A percentile compares a stretch with the other conserved stretches of the same genome.
phyloP scores from a whole-genome alignment of 2,888 invertebrate species.

The Phrixothrix hirtus region DNA sequence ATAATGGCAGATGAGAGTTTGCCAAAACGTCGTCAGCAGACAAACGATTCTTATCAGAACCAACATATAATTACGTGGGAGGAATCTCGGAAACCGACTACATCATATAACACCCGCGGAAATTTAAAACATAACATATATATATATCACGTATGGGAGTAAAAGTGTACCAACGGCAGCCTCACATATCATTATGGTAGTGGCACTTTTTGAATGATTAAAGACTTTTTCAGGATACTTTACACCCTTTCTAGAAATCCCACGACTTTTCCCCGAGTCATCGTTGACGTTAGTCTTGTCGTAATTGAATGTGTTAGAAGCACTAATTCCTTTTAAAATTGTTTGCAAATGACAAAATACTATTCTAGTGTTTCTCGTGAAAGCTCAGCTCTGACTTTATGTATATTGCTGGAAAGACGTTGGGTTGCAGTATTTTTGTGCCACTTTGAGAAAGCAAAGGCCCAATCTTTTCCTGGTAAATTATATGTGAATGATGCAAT shows the following conservation, averaged over 20 bases:
- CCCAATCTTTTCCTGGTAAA: slow-evolving; percentile 34
- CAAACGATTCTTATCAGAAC: no score
- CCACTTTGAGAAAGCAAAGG: slow-evolving; percentile 28
- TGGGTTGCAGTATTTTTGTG: slow-evolving; percentile 31
- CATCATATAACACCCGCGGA: no score
- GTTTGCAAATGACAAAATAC: slow-evolving; percentile 13
- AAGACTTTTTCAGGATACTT: slow-evolving; percentile 35
- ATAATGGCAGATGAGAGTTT: no score
- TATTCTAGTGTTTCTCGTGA: slow-evolving; percentile 1
- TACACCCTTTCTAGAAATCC: slow-evolving; percentile 15
- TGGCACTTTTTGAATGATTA: no score
- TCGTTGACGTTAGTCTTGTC: slow-evolving; percentile 41
- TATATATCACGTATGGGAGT: slow-evolving; percentile 40
- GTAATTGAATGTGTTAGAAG: slow-evolving; percentile 21
- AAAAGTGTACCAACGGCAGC: slow-evolving; percentile 37
- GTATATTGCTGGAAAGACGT: slow-evolving; percentile 9
- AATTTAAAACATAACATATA: no score
- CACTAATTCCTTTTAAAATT: slow-evolving; percentile 1
- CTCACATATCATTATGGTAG: slow-evolving; percentile 40
- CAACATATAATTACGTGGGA: no score
- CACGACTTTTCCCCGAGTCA: slow-evolving; percentile 39
- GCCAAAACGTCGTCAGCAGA: no score
- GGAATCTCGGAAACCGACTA: no score
- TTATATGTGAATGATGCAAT: slow-evolving; percentile 34
- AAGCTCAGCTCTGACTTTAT: slow-evolving; percentile 1